Base-by-base conservation (phyloP, 2,888 invertebrate species). In the Camponotus fellah region DNA sequence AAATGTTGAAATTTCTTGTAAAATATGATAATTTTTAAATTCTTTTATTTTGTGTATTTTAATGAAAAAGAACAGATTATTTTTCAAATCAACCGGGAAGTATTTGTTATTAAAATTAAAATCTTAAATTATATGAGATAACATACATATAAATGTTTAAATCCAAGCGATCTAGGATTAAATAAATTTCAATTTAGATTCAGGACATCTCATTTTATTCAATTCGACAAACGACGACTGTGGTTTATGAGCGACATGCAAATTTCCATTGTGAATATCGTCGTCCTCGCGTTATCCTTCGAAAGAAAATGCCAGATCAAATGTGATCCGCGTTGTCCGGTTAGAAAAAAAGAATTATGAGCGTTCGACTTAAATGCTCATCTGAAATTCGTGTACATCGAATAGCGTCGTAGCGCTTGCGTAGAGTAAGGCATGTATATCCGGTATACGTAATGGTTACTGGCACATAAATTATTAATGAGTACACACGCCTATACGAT, bases 381-480 rank as follows among this genome's bases (percentile, higher is more conserved):
- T 90, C 84, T 85, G 87, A 90, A 90, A 88, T 88, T 90, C 88
- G 87, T 86, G 86, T 87, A 85, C 84, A 83, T 87, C 87, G 49
- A 83, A 88, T 87, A 85, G 71, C 71, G 65, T 53, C 83, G 87
- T 83, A 8, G 21, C 86, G 85, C 86, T 87, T 79, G 83, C 85
- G 86, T 85, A 85, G 86, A 53, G 86, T 77, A 89, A 88, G 85
- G 87, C 68, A 83, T 81, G 89, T 53, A 53, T 53, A 53, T 89
- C 88, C 89, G 88, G 86, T 80, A 88, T 86, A 87, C 86, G 88
- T 89, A 89, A 89, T 88, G 83, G 80, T 90, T 88, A 88, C 87
- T 85, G 83, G 83, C 76, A 89, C 89, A 89, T 90, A 89, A 90
- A 90, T 90, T 89, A 90, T 90, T 90, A 90, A 90, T 86, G 89